Conservation (phyloP, 2,113 vertebrate genomes). For the Aleadryas rufinucha region DNA sequence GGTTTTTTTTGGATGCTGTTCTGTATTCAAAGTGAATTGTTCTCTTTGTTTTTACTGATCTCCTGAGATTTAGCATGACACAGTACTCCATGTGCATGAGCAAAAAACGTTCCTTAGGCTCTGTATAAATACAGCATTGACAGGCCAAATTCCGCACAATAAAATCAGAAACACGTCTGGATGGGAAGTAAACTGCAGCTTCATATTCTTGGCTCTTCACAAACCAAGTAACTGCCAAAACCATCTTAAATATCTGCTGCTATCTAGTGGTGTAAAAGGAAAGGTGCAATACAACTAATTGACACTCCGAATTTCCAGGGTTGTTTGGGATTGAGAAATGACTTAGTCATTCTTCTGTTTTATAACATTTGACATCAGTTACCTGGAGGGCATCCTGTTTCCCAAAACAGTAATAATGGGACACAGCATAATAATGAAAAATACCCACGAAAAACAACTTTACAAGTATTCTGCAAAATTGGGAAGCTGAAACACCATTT, state of each 20-base stretch:
- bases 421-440: background rate
- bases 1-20: background rate
- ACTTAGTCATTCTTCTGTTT: background rate
- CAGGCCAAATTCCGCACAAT: background rate
- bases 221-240: background rate
- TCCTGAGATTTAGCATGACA: background rate
- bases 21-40: background rate
- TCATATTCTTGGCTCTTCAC: accelerated
- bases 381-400: background rate
- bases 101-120: background rate
- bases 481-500: background rate
- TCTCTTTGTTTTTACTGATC: background rate
- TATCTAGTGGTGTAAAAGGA: constrained; percentile 8
- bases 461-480: background rate
- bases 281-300: background rate
- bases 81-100: background rate
- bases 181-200: background rate
- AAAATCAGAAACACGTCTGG: background rate
- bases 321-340: background rate
- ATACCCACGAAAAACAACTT: background rate
- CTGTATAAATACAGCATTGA: background rate
- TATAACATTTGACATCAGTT: background rate
- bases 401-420: background rate
- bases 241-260: background rate
- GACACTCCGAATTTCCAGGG: background rate